These are phyloP conservation scores for Agapornis canus DNA, from an alignment of 2,797 vertebrate species.

Conservation along the genomic window DNA sequence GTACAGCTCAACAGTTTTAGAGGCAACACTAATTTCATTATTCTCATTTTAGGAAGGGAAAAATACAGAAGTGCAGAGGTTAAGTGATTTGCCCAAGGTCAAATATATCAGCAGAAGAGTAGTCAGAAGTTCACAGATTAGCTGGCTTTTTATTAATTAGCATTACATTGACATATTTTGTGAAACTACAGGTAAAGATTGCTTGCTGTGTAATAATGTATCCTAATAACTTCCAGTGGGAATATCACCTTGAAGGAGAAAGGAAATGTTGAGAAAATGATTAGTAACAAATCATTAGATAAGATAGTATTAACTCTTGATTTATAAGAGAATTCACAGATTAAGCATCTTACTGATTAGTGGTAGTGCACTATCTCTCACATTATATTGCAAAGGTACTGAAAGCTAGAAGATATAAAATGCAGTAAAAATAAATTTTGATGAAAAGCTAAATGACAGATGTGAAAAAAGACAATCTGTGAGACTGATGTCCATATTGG, in stretches of 20 bases:
- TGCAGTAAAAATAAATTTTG: neutral
- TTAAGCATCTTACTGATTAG: neutral
- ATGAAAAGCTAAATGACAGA: neutral
- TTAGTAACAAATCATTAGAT: neutral
- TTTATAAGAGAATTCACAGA: neutral
- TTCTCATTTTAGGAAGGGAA: neutral
- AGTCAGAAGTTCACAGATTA: neutral
- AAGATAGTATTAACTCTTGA: neutral
- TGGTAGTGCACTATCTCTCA: neutral
- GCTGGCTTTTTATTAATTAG: conserved; percentile 15
- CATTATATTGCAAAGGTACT: neutral
- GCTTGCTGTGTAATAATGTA: neutral
- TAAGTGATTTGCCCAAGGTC: neutral
- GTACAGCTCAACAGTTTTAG: neutral
- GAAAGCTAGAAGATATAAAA: neutral
- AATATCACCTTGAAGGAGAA: conserved; percentile 14
- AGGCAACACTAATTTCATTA: neutral
- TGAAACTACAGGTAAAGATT: conserved; percentile 21
- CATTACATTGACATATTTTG: neutral
- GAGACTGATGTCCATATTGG: neutral
- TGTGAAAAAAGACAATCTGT: neutral
- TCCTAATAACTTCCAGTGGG: conserved; percentile 14
- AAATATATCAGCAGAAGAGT: neutral
- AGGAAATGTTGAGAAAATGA: neutral
- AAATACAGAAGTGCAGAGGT: neutral